Evolutionary conservation across 2,888 invertebrate species (phyloP).

Genomic region (Leptopilina myrica): DNA sequence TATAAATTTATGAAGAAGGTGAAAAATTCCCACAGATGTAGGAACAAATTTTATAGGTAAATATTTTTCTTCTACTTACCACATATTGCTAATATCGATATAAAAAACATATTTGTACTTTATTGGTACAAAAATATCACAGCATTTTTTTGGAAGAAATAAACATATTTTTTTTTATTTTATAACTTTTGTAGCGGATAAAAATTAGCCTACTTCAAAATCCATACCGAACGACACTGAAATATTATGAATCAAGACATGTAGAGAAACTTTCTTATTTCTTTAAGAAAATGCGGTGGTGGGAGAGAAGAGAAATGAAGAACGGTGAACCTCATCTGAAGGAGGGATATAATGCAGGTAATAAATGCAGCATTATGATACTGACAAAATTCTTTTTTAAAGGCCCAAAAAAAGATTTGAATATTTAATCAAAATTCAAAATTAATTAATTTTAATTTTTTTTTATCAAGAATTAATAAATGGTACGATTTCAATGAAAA

Average conservation of each 20-base stretch:
- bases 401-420: neutral
- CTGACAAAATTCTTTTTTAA: neutral
- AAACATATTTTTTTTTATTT: neutral
- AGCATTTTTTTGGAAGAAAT: slow-evolving; percentile 25
- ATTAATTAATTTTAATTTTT: too few relatives aligned
- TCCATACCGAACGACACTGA: slow-evolving; percentile 56
- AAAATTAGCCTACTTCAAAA: slow-evolving; percentile 52
- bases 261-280: slow-evolving; percentile 67
- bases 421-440: too few relatives aligned
- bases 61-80: slow-evolving; percentile 58
- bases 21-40: too few relatives aligned
- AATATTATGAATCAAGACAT: slow-evolving; percentile 57
- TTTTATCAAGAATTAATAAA: too few relatives aligned
- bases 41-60: neutral
- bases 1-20: too few relatives aligned
- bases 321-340: slow-evolving; percentile 58
- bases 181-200: slow-evolving; percentile 33
- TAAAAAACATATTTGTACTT: slow-evolving; percentile 62
- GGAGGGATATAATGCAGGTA: neutral
- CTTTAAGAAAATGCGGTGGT: slow-evolving; percentile 53
- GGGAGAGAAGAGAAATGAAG: slow-evolving; percentile 54
- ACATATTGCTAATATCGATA: slow-evolving; percentile 59
- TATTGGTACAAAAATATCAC: slow-evolving; percentile 34
- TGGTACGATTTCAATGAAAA: too few relatives aligned
- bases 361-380: neutral